These are phyloP conservation scores for Boloria selene DNA, from an alignment of 2,888 invertebrate species.

Conservation along the genomic window DNA sequence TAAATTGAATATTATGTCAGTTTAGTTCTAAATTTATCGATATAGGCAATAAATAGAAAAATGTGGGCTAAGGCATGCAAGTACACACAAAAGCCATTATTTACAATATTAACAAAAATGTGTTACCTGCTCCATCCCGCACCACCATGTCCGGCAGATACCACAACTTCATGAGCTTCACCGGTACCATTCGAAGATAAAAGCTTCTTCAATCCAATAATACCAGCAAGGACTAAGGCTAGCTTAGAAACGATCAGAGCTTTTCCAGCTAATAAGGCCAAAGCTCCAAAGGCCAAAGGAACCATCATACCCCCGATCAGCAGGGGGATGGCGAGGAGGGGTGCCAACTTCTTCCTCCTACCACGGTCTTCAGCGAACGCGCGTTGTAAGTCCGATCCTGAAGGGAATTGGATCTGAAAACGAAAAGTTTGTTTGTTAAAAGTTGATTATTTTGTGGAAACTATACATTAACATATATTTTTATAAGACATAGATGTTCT, in stretches of 20 bases:
- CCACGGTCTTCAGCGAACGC: slow-evolving; percentile 86
- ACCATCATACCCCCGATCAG: slow-evolving; percentile 91
- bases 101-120: too few relatives aligned
- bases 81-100: too few relatives aligned
- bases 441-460: not conserved
- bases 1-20: too few relatives aligned
- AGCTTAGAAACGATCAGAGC: slow-evolving; percentile 92
- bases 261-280: slow-evolving; percentile 92
- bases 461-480: too few relatives aligned
- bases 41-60: too few relatives aligned
- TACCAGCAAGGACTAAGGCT: slow-evolving; percentile 90
- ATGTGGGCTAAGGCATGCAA: too few relatives aligned
- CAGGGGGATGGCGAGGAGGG: slow-evolving; percentile 89
- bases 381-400: slow-evolving; percentile 84
- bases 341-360: slow-evolving; percentile 88
- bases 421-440: not conserved
- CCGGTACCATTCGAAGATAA: slow-evolving; percentile 85
- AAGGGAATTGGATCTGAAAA: slow-evolving; percentile 88
- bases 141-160: slow-evolving; percentile 85
- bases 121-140: slow-evolving; percentile 88
- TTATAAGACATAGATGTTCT: too few relatives aligned
- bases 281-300: slow-evolving; percentile 90
- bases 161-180: slow-evolving; percentile 87
- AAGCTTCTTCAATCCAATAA: slow-evolving; percentile 92
- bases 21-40: too few relatives aligned